phyloP scores from a whole-genome alignment of 2,797 vertebrate species.

The Hirundo rustica region DNA sequence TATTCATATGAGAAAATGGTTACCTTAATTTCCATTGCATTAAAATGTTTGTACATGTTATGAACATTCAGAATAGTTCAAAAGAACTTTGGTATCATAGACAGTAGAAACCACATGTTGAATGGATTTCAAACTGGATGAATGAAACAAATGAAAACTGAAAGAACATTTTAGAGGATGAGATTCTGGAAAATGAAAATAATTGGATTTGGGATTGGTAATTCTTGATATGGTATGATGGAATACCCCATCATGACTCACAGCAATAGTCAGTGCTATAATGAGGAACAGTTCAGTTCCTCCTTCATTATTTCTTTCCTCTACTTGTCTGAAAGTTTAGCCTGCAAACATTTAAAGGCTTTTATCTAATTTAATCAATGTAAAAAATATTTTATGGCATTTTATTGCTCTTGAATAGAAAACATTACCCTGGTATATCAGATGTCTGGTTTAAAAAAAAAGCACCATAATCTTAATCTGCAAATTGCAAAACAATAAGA shows the following conservation, averaged over 20 bases:
- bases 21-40: not conserved
- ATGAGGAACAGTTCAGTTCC: not conserved
- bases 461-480: not conserved
- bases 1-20: not conserved
- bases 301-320: not conserved
- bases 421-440: not conserved
- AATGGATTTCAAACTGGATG: not conserved
- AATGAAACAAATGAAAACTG: not conserved
- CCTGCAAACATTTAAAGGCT: not conserved
- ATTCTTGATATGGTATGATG: rapidly evolving
- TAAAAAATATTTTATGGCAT: not conserved
- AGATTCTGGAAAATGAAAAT: not conserved
- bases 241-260: not conserved
- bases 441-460: not conserved
- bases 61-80: not conserved
- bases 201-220: not conserved
- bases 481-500: not conserved
- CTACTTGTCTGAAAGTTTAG: not conserved
- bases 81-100: not conserved
- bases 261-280: not conserved
- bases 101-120: not conserved
- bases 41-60: not conserved
- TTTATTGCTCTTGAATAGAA: not conserved
- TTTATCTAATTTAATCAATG: not conserved
- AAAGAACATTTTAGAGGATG: not conserved